These are phyloP conservation scores for Lophius americanus DNA, from an alignment of 2,797 vertebrate species.

Conservation along the genomic window DNA sequence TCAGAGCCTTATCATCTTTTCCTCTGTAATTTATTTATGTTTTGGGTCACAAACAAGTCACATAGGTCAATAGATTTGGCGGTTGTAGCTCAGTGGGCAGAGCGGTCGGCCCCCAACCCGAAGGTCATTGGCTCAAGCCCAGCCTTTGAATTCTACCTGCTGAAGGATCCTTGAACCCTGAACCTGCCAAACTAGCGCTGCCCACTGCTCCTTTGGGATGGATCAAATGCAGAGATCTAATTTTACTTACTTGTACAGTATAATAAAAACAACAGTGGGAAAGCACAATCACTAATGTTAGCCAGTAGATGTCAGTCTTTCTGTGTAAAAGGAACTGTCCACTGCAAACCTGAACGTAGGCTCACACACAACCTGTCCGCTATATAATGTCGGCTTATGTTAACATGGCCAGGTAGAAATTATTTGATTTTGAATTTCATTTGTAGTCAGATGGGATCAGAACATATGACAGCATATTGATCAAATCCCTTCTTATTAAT, in stretches of 20 bases:
- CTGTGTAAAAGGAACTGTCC: constrained; percentile 6
- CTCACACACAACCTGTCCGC: not conserved
- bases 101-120: too few relatives aligned
- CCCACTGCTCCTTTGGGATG: too few relatives aligned
- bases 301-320: constrained; percentile 59
- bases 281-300: not conserved
- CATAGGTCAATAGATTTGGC: not conserved
- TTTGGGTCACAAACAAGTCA: not conserved
- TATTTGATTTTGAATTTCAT: not conserved
- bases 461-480: not conserved
- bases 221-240: too few relatives aligned
- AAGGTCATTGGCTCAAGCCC: too few relatives aligned
- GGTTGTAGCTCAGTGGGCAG: too few relatives aligned
- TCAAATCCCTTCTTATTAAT: not conserved
- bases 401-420: not conserved
- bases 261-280: too few relatives aligned
- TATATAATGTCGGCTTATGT: not conserved
- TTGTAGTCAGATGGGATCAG: not conserved
- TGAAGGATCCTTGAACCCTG: too few relatives aligned
- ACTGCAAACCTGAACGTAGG: not conserved
- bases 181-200: too few relatives aligned
- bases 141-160: too few relatives aligned
- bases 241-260: too few relatives aligned
- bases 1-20: not conserved
- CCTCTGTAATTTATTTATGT: not conserved